Evolutionary conservation across 1,140 invertebrate species (phyloP).

Genomic region (Anadara kagoshimensis): DNA sequence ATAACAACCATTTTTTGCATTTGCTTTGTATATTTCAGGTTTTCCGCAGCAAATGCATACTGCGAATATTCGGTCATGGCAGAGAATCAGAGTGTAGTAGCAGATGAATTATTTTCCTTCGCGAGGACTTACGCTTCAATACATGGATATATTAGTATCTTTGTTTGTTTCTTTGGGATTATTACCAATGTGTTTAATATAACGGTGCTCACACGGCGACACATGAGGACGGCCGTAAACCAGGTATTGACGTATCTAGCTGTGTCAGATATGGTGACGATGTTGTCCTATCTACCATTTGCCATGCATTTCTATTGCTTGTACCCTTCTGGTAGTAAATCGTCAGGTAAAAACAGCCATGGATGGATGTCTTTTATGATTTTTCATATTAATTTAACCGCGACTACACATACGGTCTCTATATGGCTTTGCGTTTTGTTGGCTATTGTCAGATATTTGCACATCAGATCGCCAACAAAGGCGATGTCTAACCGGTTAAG

Average conservation of each 20-base stretch:
- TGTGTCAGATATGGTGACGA: conserved; percentile 89
- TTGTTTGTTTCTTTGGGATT: conserved; percentile 90
- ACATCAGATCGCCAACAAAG: conserved; percentile 83
- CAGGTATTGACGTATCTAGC: conserved; percentile 88
- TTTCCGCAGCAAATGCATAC: conserved; percentile 36
- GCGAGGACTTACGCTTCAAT: conserved; percentile 72
- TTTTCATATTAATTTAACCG: conserved; percentile 79
- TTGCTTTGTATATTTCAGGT: conserved; percentile 27
- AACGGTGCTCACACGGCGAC: conserved; percentile 85
- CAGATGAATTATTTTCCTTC: conserved; percentile 57
- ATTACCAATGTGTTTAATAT: conserved; percentile 93
- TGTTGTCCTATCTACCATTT: conserved; percentile 91
- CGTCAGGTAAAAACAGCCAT: conserved; percentile 57
- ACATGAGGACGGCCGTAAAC: conserved; percentile 90
- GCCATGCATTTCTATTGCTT: conserved; percentile 79
- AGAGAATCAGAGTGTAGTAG: conserved; percentile 31
- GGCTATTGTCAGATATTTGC: conserved; percentile 93
- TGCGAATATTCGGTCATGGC: conserved; percentile 24
- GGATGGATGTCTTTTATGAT: conserved; percentile 67
- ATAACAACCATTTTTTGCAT: too few species aligned
- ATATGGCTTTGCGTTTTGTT: conserved; percentile 94
- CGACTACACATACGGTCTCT: conserved; percentile 92
- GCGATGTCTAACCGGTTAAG: conserved; percentile 76
- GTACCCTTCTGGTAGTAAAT: conserved; percentile 43
- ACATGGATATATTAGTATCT: conserved; percentile 83